These are phyloP conservation scores for Melozone crissalis DNA, from an alignment of 2,113 vertebrate genomes.

Conservation along the genomic window DNA sequence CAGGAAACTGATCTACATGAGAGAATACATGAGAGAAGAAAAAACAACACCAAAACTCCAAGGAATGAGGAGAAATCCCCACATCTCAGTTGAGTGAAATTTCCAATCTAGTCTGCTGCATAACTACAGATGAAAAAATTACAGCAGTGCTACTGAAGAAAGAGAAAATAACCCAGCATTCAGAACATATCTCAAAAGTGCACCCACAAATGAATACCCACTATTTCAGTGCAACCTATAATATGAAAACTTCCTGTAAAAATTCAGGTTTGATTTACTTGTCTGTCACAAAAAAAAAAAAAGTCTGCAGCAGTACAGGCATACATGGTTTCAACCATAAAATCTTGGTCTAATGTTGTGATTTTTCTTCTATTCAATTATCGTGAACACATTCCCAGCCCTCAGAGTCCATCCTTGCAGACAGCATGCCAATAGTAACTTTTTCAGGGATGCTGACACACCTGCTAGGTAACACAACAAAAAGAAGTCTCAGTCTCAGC, in stretches of 20 bases:
- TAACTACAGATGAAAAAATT: background rate
- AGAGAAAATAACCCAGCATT: background rate
- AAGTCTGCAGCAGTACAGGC: background rate
- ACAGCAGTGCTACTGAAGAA: background rate
- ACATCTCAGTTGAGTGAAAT: background rate
- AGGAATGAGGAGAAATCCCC: background rate
- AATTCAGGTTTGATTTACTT: background rate
- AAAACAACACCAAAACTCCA: background rate
- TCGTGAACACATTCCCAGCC: background rate
- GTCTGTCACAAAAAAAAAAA: background rate
- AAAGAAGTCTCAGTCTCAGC: background rate
- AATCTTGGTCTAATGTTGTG: background rate
- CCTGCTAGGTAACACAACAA: background rate
- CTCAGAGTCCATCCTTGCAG: background rate
- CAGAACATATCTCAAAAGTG: background rate
- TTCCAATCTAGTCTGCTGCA: background rate
- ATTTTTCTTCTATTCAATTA: background rate
- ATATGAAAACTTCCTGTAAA: background rate
- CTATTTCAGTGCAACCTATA: background rate
- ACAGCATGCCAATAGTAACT: background rate
- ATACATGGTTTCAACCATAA: background rate
- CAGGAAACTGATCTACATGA: background rate
- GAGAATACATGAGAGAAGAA: fast-evolving
- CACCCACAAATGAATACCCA: background rate
- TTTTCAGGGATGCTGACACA: background rate